Evolutionary conservation across 2,113 vertebrate genomes (phyloP), one percentile per base, ranked within the genome.

Genomic region (Rhagologus leucostigma): DNA sequence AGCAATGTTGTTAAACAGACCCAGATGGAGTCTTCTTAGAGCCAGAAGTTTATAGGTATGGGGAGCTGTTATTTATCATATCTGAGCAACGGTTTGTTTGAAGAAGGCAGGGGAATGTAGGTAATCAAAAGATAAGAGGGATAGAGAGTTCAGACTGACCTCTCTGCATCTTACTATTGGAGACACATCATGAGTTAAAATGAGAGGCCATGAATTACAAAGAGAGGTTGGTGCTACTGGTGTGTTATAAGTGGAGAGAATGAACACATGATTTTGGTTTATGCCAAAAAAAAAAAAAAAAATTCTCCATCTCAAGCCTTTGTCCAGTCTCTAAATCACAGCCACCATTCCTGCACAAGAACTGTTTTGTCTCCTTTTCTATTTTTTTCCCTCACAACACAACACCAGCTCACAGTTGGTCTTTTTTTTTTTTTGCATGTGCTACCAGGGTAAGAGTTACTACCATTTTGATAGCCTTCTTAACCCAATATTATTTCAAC

Each of bases 1-100:
- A 93, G 86, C 33, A 89, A 90, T 17, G 56, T 37, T 84, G 29
- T 46, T 96, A 96, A 97, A 87, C 62, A 95, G 69, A 87, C 46
- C 65, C 92, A 96, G 86, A 94, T 92, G 95, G 50, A 26, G 37
- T 62, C 22, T 42, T 88, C 69, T 60, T 47, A 56, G 73, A 96
- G 85, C 94, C 90, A 93, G 90, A 96, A 91, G 81, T 93, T 94
- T 90, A 92, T 57, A 84, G 64, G 47, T 84, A 92, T 19, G 44
- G 52, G 78, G 79, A 92, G 29, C 47, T 92, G 79, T 70, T 84
- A 92, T 92, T 93, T 96, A 71, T 93, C 84, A 86, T 92, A 90
- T 78, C 84, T 47, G 27, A 85, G 39, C 10, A 70, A 59, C 59
- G 33, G 20, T 49, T 88, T 96, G 29, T 56, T 88, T 96, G 86